Evolutionary conservation across 2,113 vertebrate species (phyloP).

Genomic region (Choloepus hoffmanni): DNA sequence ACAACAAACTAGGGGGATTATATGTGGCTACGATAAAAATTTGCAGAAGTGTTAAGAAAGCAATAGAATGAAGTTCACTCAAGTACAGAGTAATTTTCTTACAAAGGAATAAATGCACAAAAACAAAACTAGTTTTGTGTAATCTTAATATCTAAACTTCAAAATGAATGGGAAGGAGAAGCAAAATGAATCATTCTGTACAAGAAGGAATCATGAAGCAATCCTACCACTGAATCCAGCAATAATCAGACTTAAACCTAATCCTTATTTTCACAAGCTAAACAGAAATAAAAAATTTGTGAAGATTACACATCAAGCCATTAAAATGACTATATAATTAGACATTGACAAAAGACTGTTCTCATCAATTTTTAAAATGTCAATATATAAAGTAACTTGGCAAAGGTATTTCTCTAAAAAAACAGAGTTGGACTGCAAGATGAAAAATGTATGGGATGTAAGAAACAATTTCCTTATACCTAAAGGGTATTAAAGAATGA

Average conservation of each 20-base stretch:
- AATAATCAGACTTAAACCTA: conserved; percentile 38
- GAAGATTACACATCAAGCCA: conserved; percentile 49
- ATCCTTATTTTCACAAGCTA: conserved; percentile 41
- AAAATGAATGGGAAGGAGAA: conserved; percentile 42
- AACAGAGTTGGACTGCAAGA: conserved; percentile 46
- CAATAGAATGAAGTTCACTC: conserved; percentile 71
- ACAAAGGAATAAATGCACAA: conserved; percentile 67
- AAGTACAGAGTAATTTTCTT: conserved; percentile 63
- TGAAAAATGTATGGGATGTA: conserved; percentile 48
- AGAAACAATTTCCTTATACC: conserved; percentile 48
- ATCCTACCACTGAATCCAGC: conserved; percentile 38
- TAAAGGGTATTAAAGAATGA: conserved; percentile 24
- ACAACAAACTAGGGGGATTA: conserved; percentile 74
- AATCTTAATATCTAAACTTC: conserved; percentile 52
- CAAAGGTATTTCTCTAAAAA: background rate
- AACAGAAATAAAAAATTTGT: conserved; percentile 33
- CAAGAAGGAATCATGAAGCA: conserved; percentile 23
- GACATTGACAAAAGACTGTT: background rate
- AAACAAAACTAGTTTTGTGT: conserved; percentile 59
- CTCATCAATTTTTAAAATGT: conserved; percentile 51
- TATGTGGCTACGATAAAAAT: conserved; percentile 80
- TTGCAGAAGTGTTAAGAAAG: conserved; percentile 70
- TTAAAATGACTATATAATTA: conserved; percentile 57
- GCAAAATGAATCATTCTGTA: conserved; percentile 43
- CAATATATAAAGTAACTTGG: background rate